Percentiles rank a stretch among this genome's conserved stretches.
These are phyloP conservation scores for Hippocampus abdominalis DNA, from an alignment of 2,113 vertebrate genomes.

Conservation along the genomic window DNA sequence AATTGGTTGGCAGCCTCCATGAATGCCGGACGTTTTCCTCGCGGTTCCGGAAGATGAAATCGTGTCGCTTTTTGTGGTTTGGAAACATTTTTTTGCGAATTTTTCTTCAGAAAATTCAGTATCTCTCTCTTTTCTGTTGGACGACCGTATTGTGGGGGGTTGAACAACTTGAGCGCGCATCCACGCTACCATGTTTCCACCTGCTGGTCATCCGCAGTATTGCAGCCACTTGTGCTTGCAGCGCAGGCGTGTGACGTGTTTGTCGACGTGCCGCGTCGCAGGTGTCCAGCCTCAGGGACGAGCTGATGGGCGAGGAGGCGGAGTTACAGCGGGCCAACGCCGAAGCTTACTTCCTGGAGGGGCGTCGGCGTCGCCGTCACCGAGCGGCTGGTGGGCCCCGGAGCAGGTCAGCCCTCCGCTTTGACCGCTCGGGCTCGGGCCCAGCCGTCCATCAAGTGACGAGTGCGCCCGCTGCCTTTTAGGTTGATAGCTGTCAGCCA, in stretches of 20 bases:
- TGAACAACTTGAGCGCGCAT: no score
- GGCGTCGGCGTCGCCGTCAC: conserved; percentile 53
- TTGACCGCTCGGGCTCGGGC: no score
- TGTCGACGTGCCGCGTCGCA: conserved; percentile 71
- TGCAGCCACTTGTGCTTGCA: no score
- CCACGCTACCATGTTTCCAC: background rate
- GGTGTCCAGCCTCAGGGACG: conserved; percentile 85
- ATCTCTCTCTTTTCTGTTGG: no score
- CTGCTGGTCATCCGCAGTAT: background rate
- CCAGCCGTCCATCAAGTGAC: background rate
- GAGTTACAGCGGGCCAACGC: conserved; percentile 88
- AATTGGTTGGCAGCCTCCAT: no score
- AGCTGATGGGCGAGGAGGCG: conserved; percentile 82
- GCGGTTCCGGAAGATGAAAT: no score
- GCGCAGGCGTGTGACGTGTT: background rate
- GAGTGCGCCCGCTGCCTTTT: background rate
- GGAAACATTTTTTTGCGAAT: no score
- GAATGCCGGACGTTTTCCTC: no score
- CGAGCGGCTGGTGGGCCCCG: conserved; percentile 5
- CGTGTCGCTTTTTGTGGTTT: no score
- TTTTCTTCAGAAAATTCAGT: no score
- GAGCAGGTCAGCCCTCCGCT: background rate
- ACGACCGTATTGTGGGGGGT: no score
- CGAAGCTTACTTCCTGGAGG: conserved; percentile 73
- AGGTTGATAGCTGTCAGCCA: background rate